A percentile compares a stretch with the other conserved stretches of the same genome.
Evolutionary conservation across 2,888 invertebrate species (phyloP).

Genomic region (Thereva unica): DNA sequence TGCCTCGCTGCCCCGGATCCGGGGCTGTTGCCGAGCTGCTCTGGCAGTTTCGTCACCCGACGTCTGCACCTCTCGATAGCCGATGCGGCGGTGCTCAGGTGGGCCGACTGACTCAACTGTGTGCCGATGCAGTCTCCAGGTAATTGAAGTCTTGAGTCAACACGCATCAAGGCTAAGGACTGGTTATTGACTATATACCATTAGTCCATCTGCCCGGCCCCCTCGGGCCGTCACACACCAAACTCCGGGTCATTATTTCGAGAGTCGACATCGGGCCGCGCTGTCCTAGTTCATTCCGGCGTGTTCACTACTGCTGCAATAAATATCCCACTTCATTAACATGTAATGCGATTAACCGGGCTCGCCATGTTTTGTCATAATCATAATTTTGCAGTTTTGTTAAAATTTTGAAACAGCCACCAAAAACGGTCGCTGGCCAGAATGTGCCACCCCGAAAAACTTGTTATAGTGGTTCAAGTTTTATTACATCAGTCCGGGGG

Average conservation of each 20-base stretch:
- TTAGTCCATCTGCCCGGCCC: conserved; percentile 8
- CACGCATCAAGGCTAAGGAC: conserved; percentile 23
- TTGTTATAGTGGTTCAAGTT: conserved; percentile 30
- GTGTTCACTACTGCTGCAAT: conserved; percentile 37
- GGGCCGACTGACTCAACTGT: not conserved
- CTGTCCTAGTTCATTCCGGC: conserved; percentile 33
- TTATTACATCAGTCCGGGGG: not conserved
- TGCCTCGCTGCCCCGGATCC: conserved; percentile 1
- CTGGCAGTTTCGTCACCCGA: conserved; percentile 1
- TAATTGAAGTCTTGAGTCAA: conserved; percentile 25
- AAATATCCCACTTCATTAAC: conserved; percentile 52
- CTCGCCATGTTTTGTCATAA: conserved; percentile 38
- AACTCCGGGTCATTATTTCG: not conserved
- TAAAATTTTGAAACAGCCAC: conserved; percentile 31
- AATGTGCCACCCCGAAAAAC: conserved; percentile 31
- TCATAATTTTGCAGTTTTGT: conserved; percentile 37
- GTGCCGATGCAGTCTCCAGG: not conserved
- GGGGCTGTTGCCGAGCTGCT: not conserved
- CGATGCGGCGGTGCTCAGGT: conserved; percentile 1
- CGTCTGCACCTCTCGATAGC: conserved; percentile 11
- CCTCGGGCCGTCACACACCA: not conserved
- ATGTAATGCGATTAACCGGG: conserved; percentile 50
- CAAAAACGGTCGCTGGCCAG: conserved; percentile 30
- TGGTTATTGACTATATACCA: conserved; percentile 27
- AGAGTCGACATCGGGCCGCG: conserved; percentile 10